Percentiles rank a stretch among this genome's conserved stretches.
These are phyloP conservation scores for Neuroscelio doddi DNA, from an alignment of 2,888 invertebrate species.

Conservation along the genomic window DNA sequence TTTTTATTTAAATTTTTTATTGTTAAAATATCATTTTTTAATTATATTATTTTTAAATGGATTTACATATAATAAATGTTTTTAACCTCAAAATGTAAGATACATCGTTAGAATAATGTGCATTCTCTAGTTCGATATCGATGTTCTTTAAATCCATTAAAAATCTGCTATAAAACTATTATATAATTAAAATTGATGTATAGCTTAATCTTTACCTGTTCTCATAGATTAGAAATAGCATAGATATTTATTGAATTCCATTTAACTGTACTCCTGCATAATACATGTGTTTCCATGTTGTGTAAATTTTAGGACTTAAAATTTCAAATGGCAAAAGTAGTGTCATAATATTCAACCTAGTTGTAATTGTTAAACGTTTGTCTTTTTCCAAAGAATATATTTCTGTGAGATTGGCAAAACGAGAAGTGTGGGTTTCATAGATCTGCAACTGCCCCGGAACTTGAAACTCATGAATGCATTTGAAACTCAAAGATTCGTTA, in stretches of 20 bases:
- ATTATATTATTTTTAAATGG: no score
- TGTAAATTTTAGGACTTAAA: slow-evolving; percentile 1
- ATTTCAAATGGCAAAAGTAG: no score
- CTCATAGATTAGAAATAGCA: slow-evolving; percentile 13
- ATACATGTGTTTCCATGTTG: slow-evolving; percentile 2
- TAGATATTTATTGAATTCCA: slow-evolving; percentile 30
- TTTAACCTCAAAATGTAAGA: slow-evolving; percentile 7
- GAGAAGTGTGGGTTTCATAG: slow-evolving; percentile 24
- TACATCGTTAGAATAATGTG: slow-evolving; percentile 24
- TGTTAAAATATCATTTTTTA: no score
- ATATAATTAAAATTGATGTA: slow-evolving; percentile 30
- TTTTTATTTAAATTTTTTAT: no score
- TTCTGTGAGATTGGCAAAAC: slow-evolving; percentile 6
- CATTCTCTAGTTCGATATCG: slow-evolving; percentile 52
- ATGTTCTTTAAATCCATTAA: slow-evolving; percentile 38
- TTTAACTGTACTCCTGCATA: slow-evolving; percentile 15
- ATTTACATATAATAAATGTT: no score
- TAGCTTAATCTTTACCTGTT: slow-evolving; percentile 29
- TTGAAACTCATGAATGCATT: slow-evolving; percentile 41
- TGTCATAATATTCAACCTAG: no score
- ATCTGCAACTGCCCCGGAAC: slow-evolving; percentile 64
- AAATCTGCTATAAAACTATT: slow-evolving; percentile 14
- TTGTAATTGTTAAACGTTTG: slow-evolving; percentile 8
- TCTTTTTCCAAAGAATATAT: slow-evolving; percentile 7
- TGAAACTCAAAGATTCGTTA: background rate